A percentile compares a stretch with the other conserved stretches of the same genome.
Evolutionary conservation across 2,888 invertebrate species (phyloP).

Genomic region (Fragum fragum): DNA sequence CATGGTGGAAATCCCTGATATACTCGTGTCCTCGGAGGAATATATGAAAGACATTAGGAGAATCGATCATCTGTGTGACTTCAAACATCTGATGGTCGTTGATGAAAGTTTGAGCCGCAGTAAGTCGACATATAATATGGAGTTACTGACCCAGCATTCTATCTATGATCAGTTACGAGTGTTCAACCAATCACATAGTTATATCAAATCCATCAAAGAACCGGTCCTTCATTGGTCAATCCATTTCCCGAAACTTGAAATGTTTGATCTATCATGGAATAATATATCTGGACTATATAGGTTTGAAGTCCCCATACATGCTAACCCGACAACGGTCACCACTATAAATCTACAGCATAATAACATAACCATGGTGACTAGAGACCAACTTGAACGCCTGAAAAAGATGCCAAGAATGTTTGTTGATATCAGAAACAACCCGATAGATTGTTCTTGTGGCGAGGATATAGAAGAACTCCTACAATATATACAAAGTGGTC

Average conservation of each 20-base stretch:
- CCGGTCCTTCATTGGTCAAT: conserved; percentile 69
- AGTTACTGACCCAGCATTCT: conserved; percentile 64
- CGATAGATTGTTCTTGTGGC: conserved; percentile 74
- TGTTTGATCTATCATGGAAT: conserved; percentile 75
- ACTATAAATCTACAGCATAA: conserved; percentile 69
- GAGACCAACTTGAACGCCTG: conserved; percentile 64
- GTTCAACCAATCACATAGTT: conserved; percentile 63
- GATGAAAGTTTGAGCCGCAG: conserved; percentile 68
- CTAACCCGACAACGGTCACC: conserved; percentile 38
- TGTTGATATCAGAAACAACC: conserved; percentile 74
- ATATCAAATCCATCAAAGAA: conserved; percentile 62
- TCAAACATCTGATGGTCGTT: conserved; percentile 54
- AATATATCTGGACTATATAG: conserved; percentile 67
- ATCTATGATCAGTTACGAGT: conserved; percentile 66
- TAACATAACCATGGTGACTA: conserved; percentile 69
- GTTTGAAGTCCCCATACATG: conserved; percentile 57
- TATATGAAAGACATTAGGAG: conserved; percentile 53
- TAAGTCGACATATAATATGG: conserved; percentile 67
- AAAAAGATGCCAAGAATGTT: conserved; percentile 64
- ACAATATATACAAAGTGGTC: conserved; percentile 37
- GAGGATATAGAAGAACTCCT: conserved; percentile 47
- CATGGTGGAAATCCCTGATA: not conserved
- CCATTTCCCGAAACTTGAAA: conserved; percentile 71
- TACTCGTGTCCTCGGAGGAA: conserved; percentile 40
- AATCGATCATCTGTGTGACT: conserved; percentile 64